These are phyloP conservation scores for Dolichopus griseipennis DNA, from an alignment of 2,888 invertebrate genomes.

Conservation along the genomic window DNA sequence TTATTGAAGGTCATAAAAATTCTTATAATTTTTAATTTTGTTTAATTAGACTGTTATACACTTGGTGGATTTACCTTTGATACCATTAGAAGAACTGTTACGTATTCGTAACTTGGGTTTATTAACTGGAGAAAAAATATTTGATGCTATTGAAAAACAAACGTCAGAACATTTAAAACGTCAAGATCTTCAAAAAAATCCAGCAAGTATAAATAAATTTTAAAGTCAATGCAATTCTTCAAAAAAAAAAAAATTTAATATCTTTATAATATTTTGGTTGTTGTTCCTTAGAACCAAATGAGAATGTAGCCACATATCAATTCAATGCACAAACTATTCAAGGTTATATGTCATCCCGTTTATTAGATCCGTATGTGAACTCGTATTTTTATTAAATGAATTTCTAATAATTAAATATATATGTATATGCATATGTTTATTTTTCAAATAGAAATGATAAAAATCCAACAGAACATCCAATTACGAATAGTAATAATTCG, in stretches of 20 bases:
- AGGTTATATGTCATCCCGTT: constrained; percentile 80
- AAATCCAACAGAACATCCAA: constrained; percentile 60
- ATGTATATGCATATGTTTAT: too few relatives aligned
- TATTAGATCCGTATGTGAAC: constrained; percentile 76
- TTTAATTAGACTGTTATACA: constrained; percentile 49
- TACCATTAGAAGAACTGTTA: constrained; percentile 78
- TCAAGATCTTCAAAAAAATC: constrained; percentile 50
- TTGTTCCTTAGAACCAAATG: constrained; percentile 73
- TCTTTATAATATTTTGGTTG: too few relatives aligned
- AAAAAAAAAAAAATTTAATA: too few relatives aligned
- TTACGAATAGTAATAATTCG: constrained; percentile 64
- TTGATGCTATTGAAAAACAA: constrained; percentile 89
- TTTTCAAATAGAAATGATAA: too few relatives aligned
- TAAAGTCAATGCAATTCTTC: too few relatives aligned
- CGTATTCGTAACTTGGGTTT: constrained; percentile 77
- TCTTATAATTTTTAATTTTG: too few relatives aligned
- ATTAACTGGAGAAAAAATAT: constrained; percentile 77
- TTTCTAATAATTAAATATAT: too few relatives aligned
- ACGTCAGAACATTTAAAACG: constrained; percentile 71
- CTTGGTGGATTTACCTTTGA: constrained; percentile 72
- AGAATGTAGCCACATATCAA: constrained; percentile 79
- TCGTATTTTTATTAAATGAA: too few relatives aligned
- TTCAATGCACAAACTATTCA: constrained; percentile 78
- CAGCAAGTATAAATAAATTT: too few relatives aligned
- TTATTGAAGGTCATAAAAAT: too few relatives aligned